phyloP scores from a whole-genome alignment of 2,888 invertebrate genomes.

The Orthonychiurus folsomi region DNA sequence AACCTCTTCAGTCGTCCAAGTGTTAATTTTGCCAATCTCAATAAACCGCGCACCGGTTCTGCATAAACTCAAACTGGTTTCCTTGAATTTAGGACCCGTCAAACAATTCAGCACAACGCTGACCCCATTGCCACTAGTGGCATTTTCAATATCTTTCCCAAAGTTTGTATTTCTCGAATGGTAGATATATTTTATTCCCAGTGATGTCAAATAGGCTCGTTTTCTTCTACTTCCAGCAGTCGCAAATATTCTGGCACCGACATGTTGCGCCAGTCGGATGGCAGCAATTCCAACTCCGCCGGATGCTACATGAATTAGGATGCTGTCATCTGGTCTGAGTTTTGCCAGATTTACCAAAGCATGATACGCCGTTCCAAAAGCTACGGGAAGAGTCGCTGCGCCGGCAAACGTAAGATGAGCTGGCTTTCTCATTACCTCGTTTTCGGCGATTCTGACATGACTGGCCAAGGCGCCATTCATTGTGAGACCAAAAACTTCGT shows the following conservation, averaged over 20 bases:
- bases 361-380: constrained; percentile 17
- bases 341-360: constrained; percentile 20
- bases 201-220: constrained; percentile 18
- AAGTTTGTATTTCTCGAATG: constrained; percentile 27
- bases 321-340: constrained; percentile 12
- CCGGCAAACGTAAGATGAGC: constrained; percentile 15
- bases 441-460: constrained; percentile 10
- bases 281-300: constrained; percentile 29
- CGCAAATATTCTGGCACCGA: constrained; percentile 22
- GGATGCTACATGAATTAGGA: constrained; percentile 24
- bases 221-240: constrained; percentile 29
- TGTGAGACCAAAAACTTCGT: constrained; percentile 16
- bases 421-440: constrained; percentile 12
- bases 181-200: constrained; percentile 27
- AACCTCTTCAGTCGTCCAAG: constrained; percentile 26
- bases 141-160: constrained; percentile 20
- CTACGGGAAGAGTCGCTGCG: constrained; percentile 21
- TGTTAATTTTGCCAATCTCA: constrained; percentile 30
- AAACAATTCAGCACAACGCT: constrained; percentile 29
- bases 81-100: constrained; percentile 29
- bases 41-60: constrained; percentile 21
- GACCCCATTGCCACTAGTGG: constrained; percentile 19
- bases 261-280: constrained; percentile 20
- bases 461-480: constrained; percentile 10
- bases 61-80: constrained; percentile 21